A percentile compares a stretch with the other conserved stretches of the same genome.
Evolutionary conservation across 2,797 vertebrate genomes (phyloP).

Genomic region (Rhadinocentrus ornatus): DNA sequence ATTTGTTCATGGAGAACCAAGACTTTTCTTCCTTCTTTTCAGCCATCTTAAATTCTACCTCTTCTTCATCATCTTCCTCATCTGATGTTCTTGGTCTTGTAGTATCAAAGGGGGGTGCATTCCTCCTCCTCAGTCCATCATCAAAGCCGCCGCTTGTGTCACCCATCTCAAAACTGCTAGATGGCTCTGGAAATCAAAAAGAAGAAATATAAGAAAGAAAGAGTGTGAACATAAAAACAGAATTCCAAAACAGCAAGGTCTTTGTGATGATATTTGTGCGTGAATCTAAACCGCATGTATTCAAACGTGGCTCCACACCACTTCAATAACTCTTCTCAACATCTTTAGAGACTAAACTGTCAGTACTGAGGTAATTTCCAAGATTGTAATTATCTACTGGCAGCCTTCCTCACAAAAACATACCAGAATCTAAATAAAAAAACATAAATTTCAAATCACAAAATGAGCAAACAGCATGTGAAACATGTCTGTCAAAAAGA

Average conservation of each 20-base stretch:
- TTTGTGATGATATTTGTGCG: slow-evolving; percentile 12
- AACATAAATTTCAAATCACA: slow-evolving; percentile 21
- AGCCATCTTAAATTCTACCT: slow-evolving; percentile 72
- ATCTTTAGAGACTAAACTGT: slow-evolving; percentile 29
- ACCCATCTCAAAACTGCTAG: slow-evolving; percentile 40
- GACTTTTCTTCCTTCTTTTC: slow-evolving; percentile 75
- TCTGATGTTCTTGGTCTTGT: slow-evolving; percentile 74
- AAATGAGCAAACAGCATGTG: slow-evolving; percentile 43
- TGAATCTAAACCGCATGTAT: slow-evolving; percentile 49
- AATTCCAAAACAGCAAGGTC: slow-evolving; percentile 3
- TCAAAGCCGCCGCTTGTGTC: slow-evolving; percentile 49
- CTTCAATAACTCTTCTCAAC: slow-evolving; percentile 43
- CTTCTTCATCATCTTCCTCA: slow-evolving; percentile 82
- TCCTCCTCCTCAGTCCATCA: slow-evolving; percentile 77
- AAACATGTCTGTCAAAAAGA: slow-evolving; percentile 23
- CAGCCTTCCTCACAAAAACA: slow-evolving; percentile 25
- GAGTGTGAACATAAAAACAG: slow-evolving; percentile 8
- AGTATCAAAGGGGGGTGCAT: slow-evolving; percentile 55
- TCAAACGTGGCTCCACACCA: slow-evolving; percentile 1
- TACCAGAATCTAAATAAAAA: slow-evolving; percentile 27
- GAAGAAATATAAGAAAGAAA: not conserved
- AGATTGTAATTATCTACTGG: slow-evolving; percentile 49
- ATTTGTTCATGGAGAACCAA: slow-evolving; percentile 79
- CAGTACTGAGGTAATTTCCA: slow-evolving; percentile 21
- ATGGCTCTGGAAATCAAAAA: slow-evolving; percentile 46